Base-by-base conservation (phyloP, 2,797 vertebrate genomes). In the Pseudomugil gertrudae region DNA sequence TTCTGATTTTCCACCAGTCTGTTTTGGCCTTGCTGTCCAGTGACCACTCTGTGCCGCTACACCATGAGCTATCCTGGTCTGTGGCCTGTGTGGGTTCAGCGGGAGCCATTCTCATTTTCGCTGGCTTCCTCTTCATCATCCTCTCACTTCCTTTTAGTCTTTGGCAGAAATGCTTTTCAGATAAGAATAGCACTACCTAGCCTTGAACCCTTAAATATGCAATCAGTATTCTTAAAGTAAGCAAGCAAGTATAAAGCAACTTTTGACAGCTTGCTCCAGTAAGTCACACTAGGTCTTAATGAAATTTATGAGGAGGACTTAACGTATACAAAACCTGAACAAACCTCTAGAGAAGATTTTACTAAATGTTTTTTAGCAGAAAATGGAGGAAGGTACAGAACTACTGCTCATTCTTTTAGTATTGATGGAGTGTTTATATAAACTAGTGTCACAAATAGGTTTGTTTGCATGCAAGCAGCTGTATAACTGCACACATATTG, bases 41-140 rank as follows among this genome's bases (percentile, higher is more conserved):
- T 2, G 92, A 94, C 68, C 86, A 91, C 81, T 84, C 91, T 0
- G 71, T 95, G 48, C 92, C 93, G 0, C 89, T 97, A 52, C 86
- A 94, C 78, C 94, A 95, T 0, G 93, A 95, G 63, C 93, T 96
- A 67, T 95, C 96, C 68, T 96, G 96, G 96, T 97, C 96, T 0
- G 92, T 96, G 80, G 93, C 92, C 54, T 97, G 95, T 1, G 91
- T 93, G 4, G 91, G 94, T 55, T 93, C 92, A 0, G 95, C 96
- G 0, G 94, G 94, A 57, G 90, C 90, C 33, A 69, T 95, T 61
- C 93, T 96, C 51, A 93, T 97, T 66, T 58, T 96, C 1, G 95
- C 88, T 0, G 94, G 95, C 0, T n/a, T 90, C 72, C 91, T 94
- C 66, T 96, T 97, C 66, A 77, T 96, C 63, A 56, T 95, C 68